phyloP scores from a whole-genome alignment of 2,113 vertebrate species.

The Ptilorrhoa leucosticta region DNA sequence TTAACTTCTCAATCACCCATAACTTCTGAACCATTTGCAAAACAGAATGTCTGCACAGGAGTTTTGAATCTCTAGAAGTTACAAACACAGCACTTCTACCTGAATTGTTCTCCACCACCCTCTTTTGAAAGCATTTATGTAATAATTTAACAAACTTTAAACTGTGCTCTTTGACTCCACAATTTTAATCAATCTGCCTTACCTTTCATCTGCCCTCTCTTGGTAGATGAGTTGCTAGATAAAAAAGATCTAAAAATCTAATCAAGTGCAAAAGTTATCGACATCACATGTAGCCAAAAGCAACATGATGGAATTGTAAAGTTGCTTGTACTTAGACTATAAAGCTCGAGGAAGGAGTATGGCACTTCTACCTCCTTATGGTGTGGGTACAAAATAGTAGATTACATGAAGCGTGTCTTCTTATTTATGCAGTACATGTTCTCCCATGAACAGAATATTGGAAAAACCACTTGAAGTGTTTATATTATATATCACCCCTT shows the following conservation, averaged over 20 bases:
- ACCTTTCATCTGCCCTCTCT: not conserved
- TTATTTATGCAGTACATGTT: not conserved
- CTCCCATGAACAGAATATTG: not conserved
- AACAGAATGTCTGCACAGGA: not conserved
- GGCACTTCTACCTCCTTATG: not conserved
- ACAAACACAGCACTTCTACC: not conserved
- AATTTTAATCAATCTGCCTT: not conserved
- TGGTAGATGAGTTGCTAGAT: not conserved
- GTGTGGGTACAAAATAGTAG: not conserved
- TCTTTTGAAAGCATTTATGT: not conserved
- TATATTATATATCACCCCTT: not conserved
- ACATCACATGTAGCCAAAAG: not conserved
- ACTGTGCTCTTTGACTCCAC: not conserved
- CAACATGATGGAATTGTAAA: not conserved
- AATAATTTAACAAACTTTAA: not conserved
- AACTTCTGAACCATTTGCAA: not conserved
- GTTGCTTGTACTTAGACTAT: not conserved
- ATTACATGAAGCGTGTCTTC: not conserved
- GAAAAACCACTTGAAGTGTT: not conserved
- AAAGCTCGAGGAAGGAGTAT: not conserved
- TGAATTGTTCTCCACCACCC: not conserved
- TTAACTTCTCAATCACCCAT: not conserved
- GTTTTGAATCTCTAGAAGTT: not conserved
- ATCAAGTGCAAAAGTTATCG: not conserved
- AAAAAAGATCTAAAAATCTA: not conserved